Conservation (phyloP, 2,888 invertebrate genomes). For the Callimorpha dominula region DNA sequence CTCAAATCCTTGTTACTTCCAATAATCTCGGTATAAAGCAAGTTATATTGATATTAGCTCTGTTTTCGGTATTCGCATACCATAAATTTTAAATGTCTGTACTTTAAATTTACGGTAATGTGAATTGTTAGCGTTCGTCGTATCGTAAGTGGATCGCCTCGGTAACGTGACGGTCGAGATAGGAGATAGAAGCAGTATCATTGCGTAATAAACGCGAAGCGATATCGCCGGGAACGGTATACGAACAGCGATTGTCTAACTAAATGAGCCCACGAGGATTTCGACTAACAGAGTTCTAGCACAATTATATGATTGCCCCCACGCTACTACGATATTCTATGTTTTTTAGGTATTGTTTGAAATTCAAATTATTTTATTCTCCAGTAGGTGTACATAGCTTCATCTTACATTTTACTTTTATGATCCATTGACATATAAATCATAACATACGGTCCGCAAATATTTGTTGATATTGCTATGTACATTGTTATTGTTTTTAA, state of each 20-base stretch:
- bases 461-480: too few relatives aligned
- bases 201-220: slow-evolving; percentile 46
- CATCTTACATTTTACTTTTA: too few relatives aligned
- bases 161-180: slow-evolving; percentile 47
- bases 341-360: neutral
- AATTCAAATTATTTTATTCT: neutral
- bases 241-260: slow-evolving; percentile 20
- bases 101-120: slow-evolving; percentile 54
- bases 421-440: too few relatives aligned
- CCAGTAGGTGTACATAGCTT: too few relatives aligned
- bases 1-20: neutral
- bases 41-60: slow-evolving; percentile 41
- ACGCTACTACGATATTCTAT: neutral
- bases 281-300: neutral
- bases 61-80: slow-evolving; percentile 40
- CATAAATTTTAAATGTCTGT: slow-evolving; percentile 50
- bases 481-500: too few relatives aligned
- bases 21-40: slow-evolving; percentile 11
- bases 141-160: slow-evolving; percentile 49
- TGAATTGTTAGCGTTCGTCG: slow-evolving; percentile 47
- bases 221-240: slow-evolving; percentile 35
- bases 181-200: slow-evolving; percentile 48
- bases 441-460: too few relatives aligned
- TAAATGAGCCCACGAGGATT: slow-evolving; percentile 22
- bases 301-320: neutral